phyloP scores from a whole-genome alignment of 2,797 vertebrate genomes.

The Brotogeris chrysoptera region DNA sequence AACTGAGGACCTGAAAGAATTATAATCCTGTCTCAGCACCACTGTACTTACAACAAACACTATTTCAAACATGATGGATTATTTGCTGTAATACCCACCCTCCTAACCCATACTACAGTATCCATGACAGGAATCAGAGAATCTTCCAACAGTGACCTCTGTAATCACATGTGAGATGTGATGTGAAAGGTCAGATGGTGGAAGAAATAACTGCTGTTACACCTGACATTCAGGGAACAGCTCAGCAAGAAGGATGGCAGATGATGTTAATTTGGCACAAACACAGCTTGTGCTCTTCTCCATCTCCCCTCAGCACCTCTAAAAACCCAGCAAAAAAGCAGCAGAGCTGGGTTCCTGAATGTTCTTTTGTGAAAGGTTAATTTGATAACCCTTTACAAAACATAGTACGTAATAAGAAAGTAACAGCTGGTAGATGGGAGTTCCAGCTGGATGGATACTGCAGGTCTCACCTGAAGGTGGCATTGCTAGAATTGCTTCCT shows the following conservation, averaged over 20 bases:
- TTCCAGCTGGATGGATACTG: background rate
- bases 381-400: background rate
- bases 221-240: background rate
- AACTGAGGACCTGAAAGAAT: background rate
- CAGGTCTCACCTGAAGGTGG: conserved; percentile 72
- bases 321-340: background rate
- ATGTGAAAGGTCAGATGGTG: background rate
- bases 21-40: background rate
- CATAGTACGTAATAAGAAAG: background rate
- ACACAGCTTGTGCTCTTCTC: background rate
- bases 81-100: background rate
- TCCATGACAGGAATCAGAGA: background rate
- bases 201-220: background rate
- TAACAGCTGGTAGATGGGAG: background rate
- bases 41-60: background rate
- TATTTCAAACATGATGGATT: background rate
- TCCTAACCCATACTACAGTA: background rate
- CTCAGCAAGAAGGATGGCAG: background rate
- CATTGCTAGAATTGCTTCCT: conserved; percentile 65
- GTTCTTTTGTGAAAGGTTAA: background rate
- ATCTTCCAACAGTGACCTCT: background rate
- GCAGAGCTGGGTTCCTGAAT: background rate
- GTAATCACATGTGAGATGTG: background rate
- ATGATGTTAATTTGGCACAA: background rate
- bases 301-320: background rate